Base-by-base conservation (phyloP, 2,888 invertebrate genomes). In the Drosophila bunnanda region DNA sequence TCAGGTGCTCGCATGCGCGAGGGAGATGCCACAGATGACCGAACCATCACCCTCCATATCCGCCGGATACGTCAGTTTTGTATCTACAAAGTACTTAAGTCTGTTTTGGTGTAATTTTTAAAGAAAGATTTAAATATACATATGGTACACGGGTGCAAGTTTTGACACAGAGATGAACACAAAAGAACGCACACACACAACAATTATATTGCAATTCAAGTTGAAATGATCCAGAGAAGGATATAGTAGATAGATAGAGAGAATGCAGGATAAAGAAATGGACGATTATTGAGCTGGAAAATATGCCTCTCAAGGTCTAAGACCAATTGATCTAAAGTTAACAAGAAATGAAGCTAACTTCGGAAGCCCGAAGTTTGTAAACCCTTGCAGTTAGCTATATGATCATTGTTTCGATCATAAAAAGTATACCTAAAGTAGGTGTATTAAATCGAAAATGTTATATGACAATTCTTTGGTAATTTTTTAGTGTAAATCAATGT, bases 1-100 rank as follows among this genome's bases (percentile, higher is more conserved):
- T 53, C n/a, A 38, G 57, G 30, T 78, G 67, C 61, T 43, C 38
- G 48, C 82, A 81, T 86, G 86, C 86, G 67, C 52, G 32, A 72
- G 72, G 64, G 65, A 59, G 64, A 64, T n/a, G 54, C 58, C 75
- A 44, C 53, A 67, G 60, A 60, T 61, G 32, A 34, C 32, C 50
- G 50, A 62, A 9, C 59, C 70, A 58, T n/a, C 28, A 17, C 46
- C 57, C 70, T 50, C 28, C 70, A 32, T 12, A 25, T 56, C 55
- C 56, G 69, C 55, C 56, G 69, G 50, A 43, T 5, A 2, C 17
- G 34, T 22, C 56, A 57, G 30, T 57, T 46, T 46, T 17, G n/a
- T 38, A 46, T 72, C 61, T 70, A 70, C 61, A 60, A 39, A 22
- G 6, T 54, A 48, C 52, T 60, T 39, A 61, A 48, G 36, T 39